phyloP scores from a whole-genome alignment of 2,888 invertebrate genomes.

The Pristionchus entomophagus region DNA sequence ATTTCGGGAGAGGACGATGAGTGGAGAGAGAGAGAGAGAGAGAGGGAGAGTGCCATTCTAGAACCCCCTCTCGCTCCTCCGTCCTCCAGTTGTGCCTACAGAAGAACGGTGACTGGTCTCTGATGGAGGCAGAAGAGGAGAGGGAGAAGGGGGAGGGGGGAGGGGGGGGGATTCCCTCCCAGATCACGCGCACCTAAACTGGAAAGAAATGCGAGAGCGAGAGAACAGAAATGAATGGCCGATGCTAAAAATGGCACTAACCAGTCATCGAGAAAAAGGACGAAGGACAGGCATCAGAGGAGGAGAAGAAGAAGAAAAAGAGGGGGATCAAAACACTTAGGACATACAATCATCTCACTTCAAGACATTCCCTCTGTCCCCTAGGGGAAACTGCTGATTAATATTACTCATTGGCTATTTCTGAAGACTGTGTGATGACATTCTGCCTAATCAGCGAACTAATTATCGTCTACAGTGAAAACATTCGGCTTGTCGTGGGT shows the following conservation, averaged over 20 bases:
- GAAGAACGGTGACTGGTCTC: slow-evolving; percentile 35
- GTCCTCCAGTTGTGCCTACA: slow-evolving; percentile 27
- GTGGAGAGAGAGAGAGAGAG: too few relatives aligned
- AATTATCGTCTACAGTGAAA: not conserved
- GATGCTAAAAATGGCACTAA: slow-evolving; percentile 10
- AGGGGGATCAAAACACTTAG: slow-evolving; percentile 5
- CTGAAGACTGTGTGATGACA: too few relatives aligned
- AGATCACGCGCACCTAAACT: not conserved
- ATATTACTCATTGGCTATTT: not conserved
- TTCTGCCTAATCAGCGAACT: not conserved
- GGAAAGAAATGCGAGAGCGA: not conserved
- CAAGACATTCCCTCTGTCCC: not conserved
- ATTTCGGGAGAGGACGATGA: too few relatives aligned
- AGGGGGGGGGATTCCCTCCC: slow-evolving; percentile 25
- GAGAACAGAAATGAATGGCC: not conserved
- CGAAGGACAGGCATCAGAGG: not conserved
- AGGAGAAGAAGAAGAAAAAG: not conserved
- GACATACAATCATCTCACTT: not conserved
- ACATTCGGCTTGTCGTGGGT: not conserved
- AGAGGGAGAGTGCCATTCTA: slow-evolving; percentile 16
- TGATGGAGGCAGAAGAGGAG: too few relatives aligned
- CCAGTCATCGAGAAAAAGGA: not conserved
- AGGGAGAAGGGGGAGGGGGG: too few relatives aligned
- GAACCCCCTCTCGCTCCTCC: not conserved
- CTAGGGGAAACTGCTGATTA: not conserved